Evolutionary conservation across 2,113 vertebrate genomes (phyloP), one percentile per base, ranked within the genome.

Genomic region (Chaetorhynchus papuensis): DNA sequence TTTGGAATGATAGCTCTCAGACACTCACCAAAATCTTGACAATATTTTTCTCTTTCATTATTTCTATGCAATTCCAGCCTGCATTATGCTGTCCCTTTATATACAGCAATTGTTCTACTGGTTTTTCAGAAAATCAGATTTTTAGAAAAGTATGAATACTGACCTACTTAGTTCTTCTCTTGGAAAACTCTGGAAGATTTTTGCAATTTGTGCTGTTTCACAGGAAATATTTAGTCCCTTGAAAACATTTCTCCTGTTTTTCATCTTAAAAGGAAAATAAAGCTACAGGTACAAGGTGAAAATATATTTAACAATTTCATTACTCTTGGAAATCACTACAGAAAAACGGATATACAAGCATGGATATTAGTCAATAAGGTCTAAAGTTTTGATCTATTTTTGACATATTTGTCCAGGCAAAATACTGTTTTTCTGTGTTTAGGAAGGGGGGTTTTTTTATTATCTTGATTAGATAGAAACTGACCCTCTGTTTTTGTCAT

Each of bases 391-490:
- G 23, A 64, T 68, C 30, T 84, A 28, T 53, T 52, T 19, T 56
- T 70, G 66, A 30, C 2, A 5, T 44, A 26, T 59, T 66, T 68
- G 6, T 74, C 15, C 16, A 61, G 54, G 12, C 27, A 80, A 60
- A 87, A 24, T 89, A 82, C 7, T 44, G 54, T 33, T 86, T 87
- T 91, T 9, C 35, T 57, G 33, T 74, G 47, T 41, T 75, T 54
- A 30, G 35, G 44, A 77, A 71, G 28, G 3, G 3, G 1, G 0
- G 76, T 81, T 83, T 79, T 83, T 35, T 39, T 2, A 69, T 85
- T 96, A 92, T 87, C 24, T 96, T 89, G 21, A 60, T 92, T 92
- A 93, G 37, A 74, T 68, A 18, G 81, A 41, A 93, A 64, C 28
- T 75, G 30, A 42, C n/a, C 28, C 9, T 89, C 31, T 69, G 74